Percentiles rank a stretch among this genome's conserved stretches.
Evolutionary conservation across 2,888 invertebrate genomes (phyloP).

Genomic region (Timema podura): DNA sequence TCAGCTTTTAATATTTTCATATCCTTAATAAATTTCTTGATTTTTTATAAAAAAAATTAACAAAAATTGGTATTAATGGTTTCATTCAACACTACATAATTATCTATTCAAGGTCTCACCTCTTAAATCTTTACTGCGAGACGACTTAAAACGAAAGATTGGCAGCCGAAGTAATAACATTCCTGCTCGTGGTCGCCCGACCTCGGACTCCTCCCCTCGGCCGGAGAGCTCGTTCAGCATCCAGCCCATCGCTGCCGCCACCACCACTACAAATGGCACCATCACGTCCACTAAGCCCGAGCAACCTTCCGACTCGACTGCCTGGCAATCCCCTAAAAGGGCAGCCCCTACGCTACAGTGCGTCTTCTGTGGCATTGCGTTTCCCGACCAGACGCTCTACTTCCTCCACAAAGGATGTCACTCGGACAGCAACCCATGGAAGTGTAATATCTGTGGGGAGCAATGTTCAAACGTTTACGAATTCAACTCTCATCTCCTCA

Average conservation of each 20-base stretch:
- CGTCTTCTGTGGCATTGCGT: conserved; percentile 88
- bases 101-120: conserved; percentile 58
- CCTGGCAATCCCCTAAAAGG: conserved; percentile 48
- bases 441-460: conserved; percentile 96
- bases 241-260: conserved; percentile 42
- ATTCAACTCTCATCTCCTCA: conserved; percentile 92
- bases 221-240: conserved; percentile 30
- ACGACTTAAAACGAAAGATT: conserved; percentile 77
- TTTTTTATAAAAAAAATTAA: too few relatives aligned
- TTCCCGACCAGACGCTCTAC: conserved; percentile 93
- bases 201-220: conserved; percentile 22
- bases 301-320: conserved; percentile 30
- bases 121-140: conserved; percentile 75
- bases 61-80: too few relatives aligned
- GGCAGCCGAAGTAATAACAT: conserved; percentile 60
- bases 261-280: conserved; percentile 54
- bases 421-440: conserved; percentile 94
- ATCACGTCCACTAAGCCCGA: conserved; percentile 69
- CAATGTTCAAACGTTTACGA: conserved; percentile 93
- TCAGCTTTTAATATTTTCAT: too few relatives aligned
- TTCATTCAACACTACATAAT: neutral
- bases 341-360: conserved; percentile 58
- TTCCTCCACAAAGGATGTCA: conserved; percentile 98
- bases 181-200: conserved; percentile 31
- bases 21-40: too few relatives aligned